These are phyloP conservation scores for Dicerorhinus sumatrensis DNA, from an alignment of 2,113 vertebrate genomes.

Conservation along the genomic window DNA sequence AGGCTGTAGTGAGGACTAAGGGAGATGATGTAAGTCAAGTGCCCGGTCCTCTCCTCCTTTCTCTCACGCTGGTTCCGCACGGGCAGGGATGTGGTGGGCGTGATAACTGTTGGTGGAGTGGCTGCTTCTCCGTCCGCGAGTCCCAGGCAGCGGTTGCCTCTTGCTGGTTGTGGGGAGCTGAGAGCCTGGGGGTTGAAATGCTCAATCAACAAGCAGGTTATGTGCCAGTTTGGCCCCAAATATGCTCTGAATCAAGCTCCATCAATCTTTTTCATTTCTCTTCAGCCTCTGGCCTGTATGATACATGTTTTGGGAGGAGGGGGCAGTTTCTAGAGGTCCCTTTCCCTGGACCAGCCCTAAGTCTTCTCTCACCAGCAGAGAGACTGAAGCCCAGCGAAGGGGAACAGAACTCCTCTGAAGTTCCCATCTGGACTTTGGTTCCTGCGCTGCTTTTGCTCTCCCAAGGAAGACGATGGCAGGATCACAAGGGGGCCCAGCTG, in stretches of 20 bases:
- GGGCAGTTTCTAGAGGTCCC: background rate
- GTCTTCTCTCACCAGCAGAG: background rate
- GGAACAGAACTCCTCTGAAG: background rate
- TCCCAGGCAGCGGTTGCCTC: background rate
- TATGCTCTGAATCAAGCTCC: background rate
- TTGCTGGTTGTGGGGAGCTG: background rate
- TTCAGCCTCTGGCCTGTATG: background rate
- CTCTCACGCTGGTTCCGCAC: rapidly evolving
- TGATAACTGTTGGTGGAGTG: background rate
- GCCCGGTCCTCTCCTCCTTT: background rate
- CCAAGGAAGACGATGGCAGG: background rate
- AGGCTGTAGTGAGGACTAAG: background rate
- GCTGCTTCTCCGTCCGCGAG: background rate
- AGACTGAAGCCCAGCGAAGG: background rate
- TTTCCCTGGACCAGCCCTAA: background rate
- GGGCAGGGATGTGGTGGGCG: background rate
- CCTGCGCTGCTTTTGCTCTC: background rate
- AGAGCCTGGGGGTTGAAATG: background rate
- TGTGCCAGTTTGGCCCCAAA: background rate
- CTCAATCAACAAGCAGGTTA: background rate
- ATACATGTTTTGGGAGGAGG: background rate
- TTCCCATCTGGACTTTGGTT: background rate
- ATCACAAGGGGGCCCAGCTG: background rate
- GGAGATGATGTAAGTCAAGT: background rate
- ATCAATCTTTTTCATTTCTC: background rate